Conservation (phyloP, 2,888 invertebrate genomes). For the Lithophane semibrunnea region DNA sequence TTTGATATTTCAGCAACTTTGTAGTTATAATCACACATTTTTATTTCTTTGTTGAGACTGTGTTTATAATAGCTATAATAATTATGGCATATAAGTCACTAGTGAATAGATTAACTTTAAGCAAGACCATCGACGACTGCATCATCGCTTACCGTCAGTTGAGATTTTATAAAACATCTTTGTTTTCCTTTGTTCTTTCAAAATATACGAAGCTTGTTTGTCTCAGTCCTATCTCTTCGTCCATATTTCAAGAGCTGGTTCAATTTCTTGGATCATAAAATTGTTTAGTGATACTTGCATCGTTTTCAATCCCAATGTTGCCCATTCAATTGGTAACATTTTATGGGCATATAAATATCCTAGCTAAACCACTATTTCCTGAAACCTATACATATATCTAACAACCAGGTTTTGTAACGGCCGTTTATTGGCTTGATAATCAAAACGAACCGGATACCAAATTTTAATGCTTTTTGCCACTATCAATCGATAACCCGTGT, state of each 20-base stretch:
- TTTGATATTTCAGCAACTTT: slow-evolving; percentile 11
- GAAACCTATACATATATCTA: neutral
- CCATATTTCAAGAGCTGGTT: slow-evolving; percentile 18
- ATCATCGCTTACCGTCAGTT: neutral
- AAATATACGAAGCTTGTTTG: neutral
- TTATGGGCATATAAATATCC: slow-evolving; percentile 43
- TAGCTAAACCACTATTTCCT: slow-evolving; percentile 26
- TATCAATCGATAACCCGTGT: slow-evolving; percentile 26
- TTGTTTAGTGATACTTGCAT: slow-evolving; percentile 41
- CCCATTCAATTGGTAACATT: slow-evolving; percentile 28
- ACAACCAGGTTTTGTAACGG: neutral
- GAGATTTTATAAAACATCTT: neutral
- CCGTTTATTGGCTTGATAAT: neutral
- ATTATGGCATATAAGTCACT: neutral
- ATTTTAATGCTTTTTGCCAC: neutral
- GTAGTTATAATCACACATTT: neutral
- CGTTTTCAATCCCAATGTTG: slow-evolving; percentile 38
- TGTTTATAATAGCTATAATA: neutral
- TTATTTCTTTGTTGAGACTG: neutral
- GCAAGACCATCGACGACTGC: neutral
- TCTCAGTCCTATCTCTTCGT: slow-evolving; percentile 13
- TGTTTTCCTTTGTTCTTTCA: neutral
- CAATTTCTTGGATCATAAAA: slow-evolving; percentile 57
- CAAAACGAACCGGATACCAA: slow-evolving; percentile 8
- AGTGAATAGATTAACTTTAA: neutral